Evolutionary conservation across 2,113 vertebrate genomes (phyloP), one percentile per base, ranked within the genome.

Genomic region (Sciurus niger): DNA sequence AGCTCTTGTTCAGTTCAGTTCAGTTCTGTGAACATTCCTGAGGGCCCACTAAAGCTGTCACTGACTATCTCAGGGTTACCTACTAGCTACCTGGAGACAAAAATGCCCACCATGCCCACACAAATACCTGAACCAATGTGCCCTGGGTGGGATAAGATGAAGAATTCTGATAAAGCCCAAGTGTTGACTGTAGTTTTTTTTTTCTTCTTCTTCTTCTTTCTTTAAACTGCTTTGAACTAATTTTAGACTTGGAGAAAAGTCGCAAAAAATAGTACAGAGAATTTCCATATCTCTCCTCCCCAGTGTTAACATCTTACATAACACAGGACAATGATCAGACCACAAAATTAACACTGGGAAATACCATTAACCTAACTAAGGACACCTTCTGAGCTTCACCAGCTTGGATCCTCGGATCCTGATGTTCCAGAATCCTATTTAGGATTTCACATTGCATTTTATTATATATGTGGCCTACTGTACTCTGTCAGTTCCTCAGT

Each of bases 181-280:
- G 73, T 63, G 55, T 78, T 79, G 48, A 67, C 95, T 95, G 40
- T 73, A 83, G 83, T 40, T 40, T 40, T 40, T 40, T 40, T 40
- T 40, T 40, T 40, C 4, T 40, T 40, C 4, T 40, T 40, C 4
- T 40, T 68, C 88, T 9, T 67, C 70, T 78, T 79, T 53, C 73
- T 30, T 84, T 84, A 89, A 91, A 92, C 88, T 84, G 78, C 58
- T 97, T 74, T 92, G 68, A 96, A 95, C 89, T 96, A 95, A 95
- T 87, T 93, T 96, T 96, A 97, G 89, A 93, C 68, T 94, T 51
- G 73, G 55, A 82, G 37, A 97, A 88, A 96, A 93, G 60, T 12
- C 67, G 68, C 60, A 82, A 93, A 92, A 96, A 90, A 93, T 89
- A 86, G 96, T 84, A 83, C 77, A 90, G 73, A 96, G 90, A 95